These are phyloP conservation scores for Sphyrna mokarran DNA, from an alignment of 2,113 vertebrate species.

Conservation along the genomic window DNA sequence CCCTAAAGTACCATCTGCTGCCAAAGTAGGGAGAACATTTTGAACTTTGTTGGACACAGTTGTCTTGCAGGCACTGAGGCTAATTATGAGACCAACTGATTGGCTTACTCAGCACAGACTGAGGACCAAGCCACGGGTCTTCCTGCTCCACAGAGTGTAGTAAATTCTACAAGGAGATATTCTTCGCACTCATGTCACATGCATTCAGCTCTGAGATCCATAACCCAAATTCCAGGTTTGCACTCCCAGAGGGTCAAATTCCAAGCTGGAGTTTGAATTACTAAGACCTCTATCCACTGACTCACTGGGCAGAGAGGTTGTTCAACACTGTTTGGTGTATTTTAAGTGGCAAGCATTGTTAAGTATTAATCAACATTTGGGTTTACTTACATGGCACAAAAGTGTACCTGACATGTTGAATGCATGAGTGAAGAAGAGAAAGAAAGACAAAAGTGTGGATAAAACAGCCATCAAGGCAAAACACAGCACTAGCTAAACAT, in stretches of 20 bases:
- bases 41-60: neutral
- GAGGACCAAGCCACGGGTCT: neutral
- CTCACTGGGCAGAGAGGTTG: neutral
- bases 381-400: slow-evolving; percentile 91
- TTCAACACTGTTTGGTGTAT: neutral
- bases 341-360: slow-evolving; percentile 2
- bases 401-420: slow-evolving; percentile 76
- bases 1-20: neutral
- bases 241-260: neutral
- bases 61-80: neutral
- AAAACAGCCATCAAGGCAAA: slow-evolving; percentile 44
- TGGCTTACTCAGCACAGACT: neutral
- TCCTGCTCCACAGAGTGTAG: neutral
- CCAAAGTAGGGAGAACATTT: neutral
- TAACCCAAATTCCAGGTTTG: neutral
- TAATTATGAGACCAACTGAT: neutral
- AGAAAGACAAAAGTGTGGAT: slow-evolving; percentile 54
- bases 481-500: neutral
- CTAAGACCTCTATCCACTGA: neutral
- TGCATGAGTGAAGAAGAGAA: slow-evolving; percentile 54
- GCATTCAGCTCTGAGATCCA: neutral
- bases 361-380: slow-evolving; percentile 29
- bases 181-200: neutral
- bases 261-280: neutral
- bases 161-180: neutral